Evolutionary conservation across 2,888 invertebrate species (phyloP).

Genomic region (Nematopogon swammerdamellus): DNA sequence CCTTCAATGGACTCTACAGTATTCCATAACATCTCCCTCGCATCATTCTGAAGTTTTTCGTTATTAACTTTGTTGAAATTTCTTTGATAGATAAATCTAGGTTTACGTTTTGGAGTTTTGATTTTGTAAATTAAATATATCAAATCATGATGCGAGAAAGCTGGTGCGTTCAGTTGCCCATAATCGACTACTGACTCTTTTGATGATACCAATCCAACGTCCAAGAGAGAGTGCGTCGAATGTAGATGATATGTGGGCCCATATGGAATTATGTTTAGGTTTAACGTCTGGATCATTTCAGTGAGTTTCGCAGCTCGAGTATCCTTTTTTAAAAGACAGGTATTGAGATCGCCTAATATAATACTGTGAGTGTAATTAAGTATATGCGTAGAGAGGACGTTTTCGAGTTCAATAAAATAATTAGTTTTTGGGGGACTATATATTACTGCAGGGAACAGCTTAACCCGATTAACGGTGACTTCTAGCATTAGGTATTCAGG

Average conservation of each 20-base stretch:
- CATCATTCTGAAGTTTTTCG: neutral
- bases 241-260: neutral
- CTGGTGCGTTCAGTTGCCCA: neutral
- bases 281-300: neutral
- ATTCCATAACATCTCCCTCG: neutral
- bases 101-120: neutral
- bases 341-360: neutral
- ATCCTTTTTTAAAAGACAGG: neutral
- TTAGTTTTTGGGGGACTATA: conserved; percentile 6
- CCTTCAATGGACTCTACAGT: neutral
- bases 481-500: conserved; percentile 6
- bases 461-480: conserved; percentile 3
- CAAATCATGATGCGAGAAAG: neutral
- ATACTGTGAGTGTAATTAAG: neutral
- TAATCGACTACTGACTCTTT: neutral
- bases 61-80: neutral
- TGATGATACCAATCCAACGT: neutral
- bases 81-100: neutral
- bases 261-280: neutral
- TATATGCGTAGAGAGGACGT: neutral
- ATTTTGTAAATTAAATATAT: neutral
- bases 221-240: neutral
- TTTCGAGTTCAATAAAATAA: conserved; percentile 7
- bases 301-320: neutral
- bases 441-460: conserved; percentile 5